A percentile compares a stretch with the other conserved stretches of the same genome.
Evolutionary conservation across 2,888 invertebrate genomes (phyloP).

Genomic region (Lithophane semibrunnea): DNA sequence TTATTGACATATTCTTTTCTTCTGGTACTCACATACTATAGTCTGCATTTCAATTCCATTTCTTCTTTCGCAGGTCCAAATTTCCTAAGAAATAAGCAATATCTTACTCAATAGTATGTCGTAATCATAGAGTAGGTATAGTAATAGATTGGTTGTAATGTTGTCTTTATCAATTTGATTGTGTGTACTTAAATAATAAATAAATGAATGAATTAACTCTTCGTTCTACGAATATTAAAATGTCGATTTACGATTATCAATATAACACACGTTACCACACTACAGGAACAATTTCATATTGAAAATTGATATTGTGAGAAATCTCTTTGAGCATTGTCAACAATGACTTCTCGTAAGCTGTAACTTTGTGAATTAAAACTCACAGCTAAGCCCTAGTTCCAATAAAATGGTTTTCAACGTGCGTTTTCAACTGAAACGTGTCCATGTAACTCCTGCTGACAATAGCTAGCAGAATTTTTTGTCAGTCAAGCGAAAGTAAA

Average conservation of each 20-base stretch:
- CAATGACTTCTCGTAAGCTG: constrained; percentile 5
- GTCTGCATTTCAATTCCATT: not conserved
- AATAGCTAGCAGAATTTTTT: constrained; percentile 11
- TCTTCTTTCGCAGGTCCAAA: not conserved
- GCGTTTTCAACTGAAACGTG: constrained; percentile 9
- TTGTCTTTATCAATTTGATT: not conserved
- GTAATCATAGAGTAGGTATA: too few species aligned
- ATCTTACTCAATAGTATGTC: too few species aligned
- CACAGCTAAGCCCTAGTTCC: constrained; percentile 10
- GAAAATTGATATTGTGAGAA: constrained; percentile 2
- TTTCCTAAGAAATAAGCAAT: not conserved
- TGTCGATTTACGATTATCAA: too few species aligned
- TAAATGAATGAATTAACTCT: not conserved
- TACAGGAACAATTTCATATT: not conserved
- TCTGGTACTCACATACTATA: too few species aligned
- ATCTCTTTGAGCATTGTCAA: not conserved
- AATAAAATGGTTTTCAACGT: constrained; percentile 14
- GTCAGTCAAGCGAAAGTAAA: not conserved
- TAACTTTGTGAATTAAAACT: constrained; percentile 10
- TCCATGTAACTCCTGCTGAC: not conserved
- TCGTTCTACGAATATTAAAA: not conserved
- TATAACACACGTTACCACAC: not conserved
- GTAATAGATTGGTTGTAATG: too few species aligned
- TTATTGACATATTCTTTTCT: not conserved
- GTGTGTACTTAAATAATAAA: not conserved